Percentiles rank a stretch among this genome's conserved stretches.
Evolutionary conservation across 2,888 invertebrate genomes (phyloP).

Genomic region (Platerodrilus igneus): DNA sequence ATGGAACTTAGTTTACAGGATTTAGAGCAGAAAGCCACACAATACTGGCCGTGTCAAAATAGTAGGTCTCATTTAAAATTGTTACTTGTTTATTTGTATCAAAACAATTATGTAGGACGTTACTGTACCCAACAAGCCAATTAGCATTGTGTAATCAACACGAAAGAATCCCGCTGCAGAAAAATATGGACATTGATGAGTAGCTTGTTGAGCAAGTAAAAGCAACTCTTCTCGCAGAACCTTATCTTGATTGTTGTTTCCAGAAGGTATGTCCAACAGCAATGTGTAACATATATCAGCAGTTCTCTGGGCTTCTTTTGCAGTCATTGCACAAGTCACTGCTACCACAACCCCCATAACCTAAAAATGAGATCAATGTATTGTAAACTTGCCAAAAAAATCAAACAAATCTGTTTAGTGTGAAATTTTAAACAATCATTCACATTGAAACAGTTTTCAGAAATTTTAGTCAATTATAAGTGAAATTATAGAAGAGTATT

Average conservation of each 20-base stretch:
- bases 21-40: no score
- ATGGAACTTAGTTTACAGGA: no score
- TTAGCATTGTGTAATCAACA: slow-evolving; percentile 22
- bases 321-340: slow-evolving; percentile 23
- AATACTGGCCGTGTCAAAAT: no score
- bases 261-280: slow-evolving; percentile 23
- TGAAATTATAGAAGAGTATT: no score
- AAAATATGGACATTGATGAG: slow-evolving; percentile 19
- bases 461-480: no score
- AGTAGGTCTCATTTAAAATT: no score
- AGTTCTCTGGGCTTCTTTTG: slow-evolving; percentile 28
- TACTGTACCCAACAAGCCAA: slow-evolving; percentile 21
- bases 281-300: slow-evolving; percentile 26
- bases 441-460: no score
- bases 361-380: slow-evolving; percentile 25
- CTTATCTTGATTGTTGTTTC: slow-evolving; percentile 14
- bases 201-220: slow-evolving; percentile 22
- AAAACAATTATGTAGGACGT: slow-evolving; percentile 24
- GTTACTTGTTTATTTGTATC: slow-evolving; percentile 21
- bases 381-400: no score
- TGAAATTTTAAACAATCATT: no score
- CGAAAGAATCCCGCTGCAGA: slow-evolving; percentile 25
- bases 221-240: slow-evolving; percentile 17
- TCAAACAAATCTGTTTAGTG: no score
- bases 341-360: slow-evolving; percentile 26